These are phyloP conservation scores for Carassius carassius DNA, from an alignment of 2,113 vertebrate species.

Conservation along the genomic window DNA sequence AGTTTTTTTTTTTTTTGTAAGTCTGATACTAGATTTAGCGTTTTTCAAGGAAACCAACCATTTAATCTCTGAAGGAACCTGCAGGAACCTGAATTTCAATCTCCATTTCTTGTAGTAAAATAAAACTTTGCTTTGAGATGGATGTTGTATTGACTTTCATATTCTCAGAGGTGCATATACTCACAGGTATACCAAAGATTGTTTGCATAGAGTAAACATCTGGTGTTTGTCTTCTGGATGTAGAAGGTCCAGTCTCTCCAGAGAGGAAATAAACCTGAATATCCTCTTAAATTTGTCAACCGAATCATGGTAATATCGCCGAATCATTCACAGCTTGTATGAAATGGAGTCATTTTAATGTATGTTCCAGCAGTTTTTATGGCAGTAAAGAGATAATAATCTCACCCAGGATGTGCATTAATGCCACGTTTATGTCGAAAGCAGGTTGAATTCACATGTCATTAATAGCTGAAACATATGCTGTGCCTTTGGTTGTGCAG, in stretches of 20 bases:
- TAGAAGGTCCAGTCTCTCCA: slow-evolving; percentile 71
- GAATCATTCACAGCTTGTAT: slow-evolving; percentile 40
- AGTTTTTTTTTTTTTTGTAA: background rate
- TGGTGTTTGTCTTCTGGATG: slow-evolving; percentile 78
- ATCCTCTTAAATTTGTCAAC: slow-evolving; percentile 69
- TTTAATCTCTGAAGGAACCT: slow-evolving; percentile 13
- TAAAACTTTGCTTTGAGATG: slow-evolving; percentile 9
- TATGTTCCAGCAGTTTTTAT: slow-evolving; percentile 9
- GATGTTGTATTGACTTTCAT: background rate
- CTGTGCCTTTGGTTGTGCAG: slow-evolving; percentile 23
- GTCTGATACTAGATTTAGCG: slow-evolving; percentile 7
- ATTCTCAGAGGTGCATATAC: slow-evolving; percentile 41
- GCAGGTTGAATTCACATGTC: slow-evolving; percentile 26
- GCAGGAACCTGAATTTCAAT: slow-evolving; percentile 6
- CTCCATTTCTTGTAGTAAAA: slow-evolving; percentile 26
- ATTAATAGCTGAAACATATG: slow-evolving; percentile 32
- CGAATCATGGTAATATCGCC: slow-evolving; percentile 63
- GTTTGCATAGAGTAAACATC: slow-evolving; percentile 75
- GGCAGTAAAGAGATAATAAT: background rate
- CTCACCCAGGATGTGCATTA: background rate
- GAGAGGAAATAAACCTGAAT: slow-evolving; percentile 67
- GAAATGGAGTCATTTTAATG: background rate
- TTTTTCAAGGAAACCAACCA: background rate
- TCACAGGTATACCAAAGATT: slow-evolving; percentile 61
- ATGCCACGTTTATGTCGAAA: background rate